Conservation (phyloP, 2,797 vertebrate genomes). For the Coracias cyanogaster region DNA sequence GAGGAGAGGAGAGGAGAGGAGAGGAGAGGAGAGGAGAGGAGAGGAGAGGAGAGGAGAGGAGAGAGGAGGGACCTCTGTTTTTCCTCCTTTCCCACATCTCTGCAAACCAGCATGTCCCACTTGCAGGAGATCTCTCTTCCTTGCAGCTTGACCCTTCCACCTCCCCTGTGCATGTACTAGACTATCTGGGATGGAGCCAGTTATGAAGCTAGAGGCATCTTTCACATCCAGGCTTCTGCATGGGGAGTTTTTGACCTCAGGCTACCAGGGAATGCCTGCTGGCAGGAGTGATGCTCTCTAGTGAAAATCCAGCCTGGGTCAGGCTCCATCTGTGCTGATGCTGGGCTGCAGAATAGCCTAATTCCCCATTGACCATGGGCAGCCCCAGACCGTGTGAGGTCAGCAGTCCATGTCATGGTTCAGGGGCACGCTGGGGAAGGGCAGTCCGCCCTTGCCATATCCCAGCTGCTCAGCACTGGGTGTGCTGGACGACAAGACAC, state of each 20-base stretch:
- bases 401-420: neutral
- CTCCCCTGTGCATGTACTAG: neutral
- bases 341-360: neutral
- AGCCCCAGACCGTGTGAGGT: neutral
- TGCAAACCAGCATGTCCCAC: neutral
- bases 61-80: neutral
- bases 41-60: fast-evolving
- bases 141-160: neutral
- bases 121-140: neutral
- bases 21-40: too few species aligned
- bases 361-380: neutral
- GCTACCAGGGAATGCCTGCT: neutral
- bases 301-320: neutral
- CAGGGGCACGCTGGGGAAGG: neutral
- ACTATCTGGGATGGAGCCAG: neutral
- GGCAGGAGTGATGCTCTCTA: neutral
- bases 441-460: neutral
- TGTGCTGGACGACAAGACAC: neutral
- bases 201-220: neutral
- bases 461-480: neutral
- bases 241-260: neutral
- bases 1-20: too few species aligned
- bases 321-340: neutral
- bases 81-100: neutral
- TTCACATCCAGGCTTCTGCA: neutral